A percentile compares a stretch with the other conserved stretches of the same genome.
These are phyloP conservation scores for Andrena camellia DNA, from an alignment of 2,888 invertebrate genomes.

Conservation along the genomic window DNA sequence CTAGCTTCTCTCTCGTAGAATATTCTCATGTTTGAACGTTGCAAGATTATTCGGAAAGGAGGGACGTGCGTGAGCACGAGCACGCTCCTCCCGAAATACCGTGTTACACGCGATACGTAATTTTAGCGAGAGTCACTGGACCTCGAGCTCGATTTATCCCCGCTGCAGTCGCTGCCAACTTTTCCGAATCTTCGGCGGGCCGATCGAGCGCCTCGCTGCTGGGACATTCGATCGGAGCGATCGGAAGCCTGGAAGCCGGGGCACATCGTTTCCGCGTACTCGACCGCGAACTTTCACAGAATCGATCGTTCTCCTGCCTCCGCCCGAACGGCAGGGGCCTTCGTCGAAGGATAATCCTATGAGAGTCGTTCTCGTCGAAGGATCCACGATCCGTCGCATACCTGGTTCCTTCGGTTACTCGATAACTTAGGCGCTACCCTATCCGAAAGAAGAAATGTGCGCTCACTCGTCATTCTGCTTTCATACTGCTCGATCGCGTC, in stretches of 20 bases:
- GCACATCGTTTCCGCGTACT: not conserved
- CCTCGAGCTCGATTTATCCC: slow-evolving; percentile 43
- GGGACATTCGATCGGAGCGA: not conserved
- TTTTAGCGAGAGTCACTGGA: slow-evolving; percentile 53
- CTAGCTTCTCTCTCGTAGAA: too few relatives aligned
- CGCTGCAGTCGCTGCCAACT: slow-evolving; percentile 26
- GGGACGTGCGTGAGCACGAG: not conserved
- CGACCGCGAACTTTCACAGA: slow-evolving; percentile 3
- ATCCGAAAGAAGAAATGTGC: too few relatives aligned
- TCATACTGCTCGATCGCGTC: too few relatives aligned
- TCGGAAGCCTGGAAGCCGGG: not conserved
- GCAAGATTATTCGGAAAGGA: not conserved
- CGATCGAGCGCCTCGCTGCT: not conserved
- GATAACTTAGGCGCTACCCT: not conserved
- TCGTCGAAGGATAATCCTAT: slow-evolving; percentile 17
- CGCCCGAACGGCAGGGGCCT: not conserved
- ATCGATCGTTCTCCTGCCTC: not conserved
- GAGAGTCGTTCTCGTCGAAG: not conserved
- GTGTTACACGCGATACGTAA: slow-evolving; percentile 42
- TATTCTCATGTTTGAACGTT: not conserved
- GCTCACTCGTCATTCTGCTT: too few relatives aligned
- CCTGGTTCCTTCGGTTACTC: not conserved
- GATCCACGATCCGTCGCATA: not conserved
- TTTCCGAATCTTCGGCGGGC: slow-evolving; percentile 18
- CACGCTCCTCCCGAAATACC: slow-evolving; percentile 47